Evolutionary conservation across 2,113 vertebrate genomes (phyloP), one percentile per base, ranked within the genome.

Genomic region (Oreotrochilus melanogaster): DNA sequence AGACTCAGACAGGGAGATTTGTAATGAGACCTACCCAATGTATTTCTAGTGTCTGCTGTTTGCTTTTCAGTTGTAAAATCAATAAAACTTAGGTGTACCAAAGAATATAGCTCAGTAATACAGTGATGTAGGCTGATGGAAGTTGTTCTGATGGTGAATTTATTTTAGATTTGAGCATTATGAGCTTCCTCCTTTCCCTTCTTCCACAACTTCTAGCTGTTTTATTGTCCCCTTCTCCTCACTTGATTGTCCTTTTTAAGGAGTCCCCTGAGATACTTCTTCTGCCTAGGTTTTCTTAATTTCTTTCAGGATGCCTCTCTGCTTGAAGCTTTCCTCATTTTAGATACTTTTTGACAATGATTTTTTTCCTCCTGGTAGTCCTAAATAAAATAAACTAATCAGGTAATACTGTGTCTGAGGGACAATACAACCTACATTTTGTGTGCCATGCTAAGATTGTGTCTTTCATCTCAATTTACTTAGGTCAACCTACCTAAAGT

Each of bases 11-110:
- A 42, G 91, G 53, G 80, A 93, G 94, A 91, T 95, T 94, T 94
- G 92, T 94, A 95, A 88, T 91, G 78, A 93, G 85, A 88, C 88
- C 60, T 73, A 48, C 33, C 74, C 81, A 66, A 43, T 66, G 64
- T 88, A 60, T 93, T 96, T 91, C 92, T 80, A 25, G 71, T 76
- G 67, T 79, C 85, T 3, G 15, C 73, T 92, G 71, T 66, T 94
- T 94, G 78, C 78, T 93, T 89, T 96, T 21, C 75, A 66, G 87
- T 70, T 76, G 79, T 73, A 73, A 95, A 96, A 88, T 95, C 94
- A 86, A 88, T 95, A 93, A 86, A 94, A 93, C 66, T 78, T 50
- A 60, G 58, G 66, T 82, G 71, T 72, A 73, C 50, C 64, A n/a
- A 88, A 85, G 89, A 61, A 58, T 78, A 35, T 17, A 58, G 78